A percentile compares a stretch with the other conserved stretches of the same genome.
phyloP scores from a whole-genome alignment of 37 sponge, comb jelly and placozoan genomes.

The Halisarca cf. caerulea region DNA sequence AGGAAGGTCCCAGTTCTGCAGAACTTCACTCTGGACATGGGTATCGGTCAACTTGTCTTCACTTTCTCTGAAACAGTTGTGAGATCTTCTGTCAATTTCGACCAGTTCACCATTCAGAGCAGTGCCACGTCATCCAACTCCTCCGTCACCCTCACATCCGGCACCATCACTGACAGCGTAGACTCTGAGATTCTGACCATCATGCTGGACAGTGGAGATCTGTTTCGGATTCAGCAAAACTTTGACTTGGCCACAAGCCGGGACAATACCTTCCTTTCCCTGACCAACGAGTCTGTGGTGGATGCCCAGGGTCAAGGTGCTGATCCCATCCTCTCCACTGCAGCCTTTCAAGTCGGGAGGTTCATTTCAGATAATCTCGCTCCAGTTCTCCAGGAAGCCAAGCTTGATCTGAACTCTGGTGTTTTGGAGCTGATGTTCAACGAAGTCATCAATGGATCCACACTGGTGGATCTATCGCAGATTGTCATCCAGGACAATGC shows the following conservation, averaged over 20 bases:
- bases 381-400: constrained; percentile 62
- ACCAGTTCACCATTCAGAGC: constrained; percentile 64
- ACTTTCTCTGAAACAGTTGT: constrained; percentile 86
- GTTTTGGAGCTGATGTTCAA: constrained; percentile 57
- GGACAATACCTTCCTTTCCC: constrained; percentile 60
- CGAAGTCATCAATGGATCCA: constrained; percentile 65
- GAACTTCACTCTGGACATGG: constrained; percentile 68
- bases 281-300: constrained; percentile 58
- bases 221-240: constrained; percentile 52
- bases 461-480: constrained; percentile 10
- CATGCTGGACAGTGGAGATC: constrained; percentile 50
- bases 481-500: constrained; percentile 56
- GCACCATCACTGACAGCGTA: constrained; percentile 27
- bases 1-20: constrained; percentile 70
- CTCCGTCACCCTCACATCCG: constrained; percentile 68
- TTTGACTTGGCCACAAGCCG: constrained; percentile 46
- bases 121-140: constrained; percentile 34
- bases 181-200: constrained; percentile 64
- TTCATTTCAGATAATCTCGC: constrained; percentile 64
- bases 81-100: constrained; percentile 50
- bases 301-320: constrained; percentile 72
- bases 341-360: constrained; percentile 11
- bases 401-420: constrained; percentile 76
- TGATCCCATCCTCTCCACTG: constrained; percentile 21
- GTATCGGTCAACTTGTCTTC: constrained; percentile 64